Evolutionary conservation across 30 jellyfish, hydroid and myxozoan species (phyloP), one percentile per base, ranked within the genome.

Genomic region (Clytia hemisphaerica): DNA sequence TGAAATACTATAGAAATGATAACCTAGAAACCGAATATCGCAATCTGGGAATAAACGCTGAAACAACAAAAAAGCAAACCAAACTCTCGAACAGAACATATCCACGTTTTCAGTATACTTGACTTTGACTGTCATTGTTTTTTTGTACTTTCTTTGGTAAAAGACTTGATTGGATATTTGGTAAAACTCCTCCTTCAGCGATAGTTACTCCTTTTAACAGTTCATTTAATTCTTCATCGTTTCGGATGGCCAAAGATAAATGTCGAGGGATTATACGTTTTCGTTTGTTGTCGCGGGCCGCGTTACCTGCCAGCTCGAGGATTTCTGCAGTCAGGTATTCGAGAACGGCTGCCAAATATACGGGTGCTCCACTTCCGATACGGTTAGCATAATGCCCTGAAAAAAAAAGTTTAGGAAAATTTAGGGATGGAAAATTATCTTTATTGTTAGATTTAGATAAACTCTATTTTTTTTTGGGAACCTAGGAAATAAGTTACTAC

Each of bases 121-220:
- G 75, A 68, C 82, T 21, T 75, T 29, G 44, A 40, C 71, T 16
- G 46, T 72, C 72, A 30, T 30, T 30, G 26, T 38, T 31, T 44
- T 40, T 25, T 12, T 31, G 47, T n/a, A 90, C 49, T 70, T 83
- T 81, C 74, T 72, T 77, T 18, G 98, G 98, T 69, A 89, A 45
- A 19, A 89, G 85, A 19, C 77, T 94, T 2, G 98, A 59, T 42
- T 89, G 95, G 55, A 89, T 89, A 57, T 89, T 89, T 15, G 98
- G 98, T 31, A 89, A 53, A 34, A 89, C 98, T 9, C 98, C 97
- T 6, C 97, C 97, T 62, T 88, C 94, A 27, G 97, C 94, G 42
- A 88, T 88, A 34, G 94, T 88, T 4, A 88, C 97, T n/a, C 79
- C 82, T 2, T 78, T 33, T 1, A 88, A 75, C n/a, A 88, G 80